These are phyloP conservation scores for Hermaeophaga mercurialis DNA, from an alignment of 2,888 invertebrate species.

Conservation along the genomic window DNA sequence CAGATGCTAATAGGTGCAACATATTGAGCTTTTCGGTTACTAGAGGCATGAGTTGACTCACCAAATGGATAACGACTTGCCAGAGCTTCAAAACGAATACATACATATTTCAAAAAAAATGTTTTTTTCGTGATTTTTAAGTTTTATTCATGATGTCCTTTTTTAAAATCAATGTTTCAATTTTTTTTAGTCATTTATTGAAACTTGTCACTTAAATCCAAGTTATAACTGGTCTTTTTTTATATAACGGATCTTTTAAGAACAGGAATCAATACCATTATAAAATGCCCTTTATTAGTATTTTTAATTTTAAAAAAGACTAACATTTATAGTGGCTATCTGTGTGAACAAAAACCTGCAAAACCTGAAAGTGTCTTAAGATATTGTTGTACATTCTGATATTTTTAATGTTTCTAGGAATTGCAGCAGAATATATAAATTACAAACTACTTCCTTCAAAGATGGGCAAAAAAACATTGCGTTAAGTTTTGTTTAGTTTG, in stretches of 20 bases:
- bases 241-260: too few species aligned
- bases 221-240: too few species aligned
- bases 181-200: too few species aligned
- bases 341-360: too few species aligned
- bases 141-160: too few species aligned
- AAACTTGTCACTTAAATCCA: too few species aligned
- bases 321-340: too few species aligned
- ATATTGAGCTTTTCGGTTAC: conserved; percentile 44
- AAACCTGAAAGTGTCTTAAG: too few species aligned
- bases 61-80: conserved; percentile 44
- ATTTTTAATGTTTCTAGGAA: conserved; percentile 12
- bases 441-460: conserved; percentile 4
- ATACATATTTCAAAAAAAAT: conserved; percentile 31
- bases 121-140: conserved; percentile 23
- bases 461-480: conserved; percentile 4
- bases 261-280: conserved; percentile 5
- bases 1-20: conserved; percentile 57
- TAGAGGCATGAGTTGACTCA: conserved; percentile 46
- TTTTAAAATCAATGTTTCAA: too few species aligned
- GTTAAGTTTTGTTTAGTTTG: background rate
- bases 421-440: conserved; percentile 3
- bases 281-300: too few species aligned
- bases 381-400: conserved; percentile 4
- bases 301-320: too few species aligned
- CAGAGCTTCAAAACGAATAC: conserved; percentile 44